These are phyloP conservation scores for Cataglyphis rosenhaueri DNA, from an alignment of 2,888 invertebrate species.

Conservation along the genomic window DNA sequence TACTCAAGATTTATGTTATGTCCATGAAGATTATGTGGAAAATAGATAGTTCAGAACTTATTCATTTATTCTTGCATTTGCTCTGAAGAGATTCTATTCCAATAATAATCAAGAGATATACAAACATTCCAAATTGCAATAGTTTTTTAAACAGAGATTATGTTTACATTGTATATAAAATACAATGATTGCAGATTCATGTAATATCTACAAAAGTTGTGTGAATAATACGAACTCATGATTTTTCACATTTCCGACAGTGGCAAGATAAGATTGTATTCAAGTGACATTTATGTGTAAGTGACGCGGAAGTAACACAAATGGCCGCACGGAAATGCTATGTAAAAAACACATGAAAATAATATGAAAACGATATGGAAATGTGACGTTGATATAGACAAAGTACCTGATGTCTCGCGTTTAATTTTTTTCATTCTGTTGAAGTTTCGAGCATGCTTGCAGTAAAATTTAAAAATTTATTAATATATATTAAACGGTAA, in stretches of 20 bases:
- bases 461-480: neutral
- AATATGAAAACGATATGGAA: conserved; percentile 23
- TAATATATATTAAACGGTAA: neutral
- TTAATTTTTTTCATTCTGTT: neutral
- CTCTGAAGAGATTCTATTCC: neutral
- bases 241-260: neutral
- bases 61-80: neutral
- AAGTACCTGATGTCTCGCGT: neutral
- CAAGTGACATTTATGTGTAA: conserved; percentile 21
- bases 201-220: neutral
- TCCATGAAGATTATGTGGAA: conserved; percentile 7
- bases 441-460: neutral
- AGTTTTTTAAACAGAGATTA: neutral
- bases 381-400: conserved; percentile 19
- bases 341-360: conserved; percentile 10
- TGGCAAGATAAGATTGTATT: conserved; percentile 5
- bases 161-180: conserved; percentile 59
- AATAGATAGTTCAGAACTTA: conserved; percentile 10
- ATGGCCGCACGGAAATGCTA: neutral
- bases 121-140: neutral
- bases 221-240: neutral
- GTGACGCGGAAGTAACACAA: conserved; percentile 24
- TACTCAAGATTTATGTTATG: conserved; percentile 44
- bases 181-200: conserved; percentile 41
- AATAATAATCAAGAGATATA: neutral